A percentile compares a stretch with the other conserved stretches of the same genome.
phyloP scores from a whole-genome alignment of 2,797 vertebrate species.

The Melopsittacus undulatus region DNA sequence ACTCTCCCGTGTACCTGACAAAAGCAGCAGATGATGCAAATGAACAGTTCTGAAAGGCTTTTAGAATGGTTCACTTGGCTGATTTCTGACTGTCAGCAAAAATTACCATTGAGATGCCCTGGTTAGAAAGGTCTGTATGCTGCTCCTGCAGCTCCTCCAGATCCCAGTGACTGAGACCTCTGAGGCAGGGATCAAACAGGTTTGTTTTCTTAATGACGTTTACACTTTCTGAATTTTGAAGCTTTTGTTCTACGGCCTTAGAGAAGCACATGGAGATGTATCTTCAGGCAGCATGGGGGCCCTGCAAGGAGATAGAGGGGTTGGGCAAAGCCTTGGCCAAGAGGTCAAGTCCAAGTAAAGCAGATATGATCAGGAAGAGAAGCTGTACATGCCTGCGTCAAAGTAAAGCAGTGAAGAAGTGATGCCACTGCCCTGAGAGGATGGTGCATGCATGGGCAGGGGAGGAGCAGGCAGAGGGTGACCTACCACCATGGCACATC shows the following conservation, averaged over 20 bases:
- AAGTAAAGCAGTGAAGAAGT: not conserved
- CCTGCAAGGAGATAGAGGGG: not conserved
- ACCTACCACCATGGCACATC: not conserved
- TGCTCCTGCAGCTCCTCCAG: not conserved
- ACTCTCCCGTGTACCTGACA: not conserved
- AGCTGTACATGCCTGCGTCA: rapidly evolving
- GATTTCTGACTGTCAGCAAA: slow-evolving; percentile 43
- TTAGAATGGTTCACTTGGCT: slow-evolving; percentile 35
- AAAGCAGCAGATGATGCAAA: slow-evolving; percentile 27
- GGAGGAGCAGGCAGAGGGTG: not conserved
- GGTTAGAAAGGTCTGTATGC: not conserved
- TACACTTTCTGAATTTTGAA: not conserved
- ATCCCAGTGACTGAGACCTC: not conserved
- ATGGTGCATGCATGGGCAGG: rapidly evolving
- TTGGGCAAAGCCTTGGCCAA: not conserved
- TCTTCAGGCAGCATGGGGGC: not conserved
- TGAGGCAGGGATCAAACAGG: not conserved
- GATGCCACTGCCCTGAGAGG: not conserved
- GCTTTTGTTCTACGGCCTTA: not conserved
- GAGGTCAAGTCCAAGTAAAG: not conserved
- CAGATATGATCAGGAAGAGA: not conserved
- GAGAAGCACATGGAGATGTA: not conserved
- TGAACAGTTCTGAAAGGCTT: slow-evolving; percentile 39
- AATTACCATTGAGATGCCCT: not conserved
- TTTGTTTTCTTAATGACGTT: not conserved